These are phyloP conservation scores for Silurus glanis DNA, from an alignment of 2,113 vertebrate species.

Conservation along the genomic window DNA sequence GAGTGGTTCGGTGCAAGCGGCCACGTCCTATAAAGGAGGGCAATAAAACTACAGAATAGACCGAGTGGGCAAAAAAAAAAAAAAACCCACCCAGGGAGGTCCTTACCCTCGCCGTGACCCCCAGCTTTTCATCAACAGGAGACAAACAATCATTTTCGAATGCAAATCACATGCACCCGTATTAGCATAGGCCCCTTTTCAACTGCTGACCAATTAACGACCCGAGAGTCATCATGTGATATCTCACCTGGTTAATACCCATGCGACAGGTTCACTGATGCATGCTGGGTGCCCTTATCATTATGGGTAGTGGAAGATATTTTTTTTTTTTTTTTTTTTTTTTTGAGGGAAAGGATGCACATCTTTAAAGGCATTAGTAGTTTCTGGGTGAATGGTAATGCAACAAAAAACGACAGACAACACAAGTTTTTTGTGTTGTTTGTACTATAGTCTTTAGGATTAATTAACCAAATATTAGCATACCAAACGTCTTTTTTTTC, in stretches of 20 bases:
- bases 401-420: slow-evolving; percentile 36
- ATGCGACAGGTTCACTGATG: slow-evolving; percentile 48
- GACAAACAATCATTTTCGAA: slow-evolving; percentile 50
- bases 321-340: slow-evolving; percentile 1
- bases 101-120: slow-evolving; percentile 23
- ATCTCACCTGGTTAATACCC: slow-evolving; percentile 47
- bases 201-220: slow-evolving; percentile 50
- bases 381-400: slow-evolving; percentile 28
- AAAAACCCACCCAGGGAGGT: slow-evolving; percentile 23
- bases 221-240: slow-evolving; percentile 45
- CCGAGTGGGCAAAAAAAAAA: not conserved
- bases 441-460: slow-evolving; percentile 65
- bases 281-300: slow-evolving; percentile 35
- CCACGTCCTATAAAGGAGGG: slow-evolving; percentile 43
- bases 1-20: slow-evolving; percentile 63
- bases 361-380: slow-evolving; percentile 26
- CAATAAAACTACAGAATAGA: slow-evolving; percentile 48
- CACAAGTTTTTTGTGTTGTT: slow-evolving; percentile 66
- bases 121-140: slow-evolving; percentile 33
- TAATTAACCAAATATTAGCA: slow-evolving; percentile 75
- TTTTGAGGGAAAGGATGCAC: slow-evolving; percentile 14
- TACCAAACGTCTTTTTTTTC: slow-evolving; percentile 64
- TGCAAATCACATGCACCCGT: slow-evolving; percentile 44
- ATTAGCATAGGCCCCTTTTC: slow-evolving; percentile 40
- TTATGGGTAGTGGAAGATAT: slow-evolving; percentile 26